Percentiles rank a stretch among this genome's conserved stretches.
phyloP scores from a whole-genome alignment of 53 echinoderm and acorn worm genomes.

The Arbacia lixula region DNA sequence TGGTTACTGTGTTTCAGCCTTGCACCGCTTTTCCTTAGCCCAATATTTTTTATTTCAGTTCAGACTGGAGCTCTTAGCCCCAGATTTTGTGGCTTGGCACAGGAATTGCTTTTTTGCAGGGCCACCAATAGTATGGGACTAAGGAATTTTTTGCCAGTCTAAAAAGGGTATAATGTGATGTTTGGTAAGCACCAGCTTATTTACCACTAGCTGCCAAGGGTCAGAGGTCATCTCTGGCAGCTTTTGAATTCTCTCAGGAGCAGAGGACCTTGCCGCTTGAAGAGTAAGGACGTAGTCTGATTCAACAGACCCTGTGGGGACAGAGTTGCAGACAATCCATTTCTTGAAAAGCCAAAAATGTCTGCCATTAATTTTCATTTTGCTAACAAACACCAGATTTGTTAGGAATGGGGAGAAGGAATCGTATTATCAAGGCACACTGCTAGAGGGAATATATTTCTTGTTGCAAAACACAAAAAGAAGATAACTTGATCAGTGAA shows the following conservation, averaged over 20 bases:
- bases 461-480: too few relatives aligned
- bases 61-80: background rate
- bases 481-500: too few relatives aligned
- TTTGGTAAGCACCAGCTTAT: slow-evolving; percentile 41
- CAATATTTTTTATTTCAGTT: background rate
- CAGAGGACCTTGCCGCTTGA: background rate
- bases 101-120: too few relatives aligned
- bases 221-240: slow-evolving; percentile 34
- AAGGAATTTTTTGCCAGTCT: too few relatives aligned
- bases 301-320: background rate
- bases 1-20: background rate
- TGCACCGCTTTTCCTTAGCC: background rate
- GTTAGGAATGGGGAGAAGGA: too few relatives aligned
- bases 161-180: slow-evolving; percentile 40
- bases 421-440: too few relatives aligned
- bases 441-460: too few relatives aligned
- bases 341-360: background rate
- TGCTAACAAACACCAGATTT: background rate
- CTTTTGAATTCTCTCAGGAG: slow-evolving; percentile 22
- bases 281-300: too few relatives aligned
- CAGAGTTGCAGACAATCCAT: background rate
- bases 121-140: too few relatives aligned
- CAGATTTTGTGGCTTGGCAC: too few relatives aligned
- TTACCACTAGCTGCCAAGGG: slow-evolving; percentile 8
- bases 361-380: background rate